These are phyloP conservation scores for Callionymus lyra DNA, from an alignment of 2,113 vertebrate species.

Conservation along the genomic window DNA sequence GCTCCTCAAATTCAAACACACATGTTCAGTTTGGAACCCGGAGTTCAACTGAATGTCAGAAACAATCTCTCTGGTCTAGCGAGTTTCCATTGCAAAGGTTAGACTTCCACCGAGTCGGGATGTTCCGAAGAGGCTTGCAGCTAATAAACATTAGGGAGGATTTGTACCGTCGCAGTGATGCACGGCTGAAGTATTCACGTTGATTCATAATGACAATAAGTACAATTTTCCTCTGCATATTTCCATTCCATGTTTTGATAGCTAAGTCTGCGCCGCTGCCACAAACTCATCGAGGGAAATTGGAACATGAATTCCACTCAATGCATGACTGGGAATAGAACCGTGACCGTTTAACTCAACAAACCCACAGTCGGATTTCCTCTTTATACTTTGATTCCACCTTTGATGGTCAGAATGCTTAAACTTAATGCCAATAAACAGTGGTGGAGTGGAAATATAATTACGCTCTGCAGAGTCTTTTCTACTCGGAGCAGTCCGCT, in stretches of 20 bases:
- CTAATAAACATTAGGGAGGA: constrained; percentile 1
- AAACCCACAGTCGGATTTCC: constrained; percentile 1
- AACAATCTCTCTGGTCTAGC: constrained; percentile 8
- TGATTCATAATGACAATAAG: constrained; percentile 7
- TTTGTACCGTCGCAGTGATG: constrained; percentile 1
- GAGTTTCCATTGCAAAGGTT: constrained; percentile 14
- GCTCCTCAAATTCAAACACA: neutral
- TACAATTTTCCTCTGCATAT: neutral
- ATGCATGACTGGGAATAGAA: neutral
- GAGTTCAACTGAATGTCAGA: constrained; percentile 6
- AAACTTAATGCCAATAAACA: constrained; percentile 39
- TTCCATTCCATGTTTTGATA: constrained; percentile 3
- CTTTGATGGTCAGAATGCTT: constrained; percentile 33
- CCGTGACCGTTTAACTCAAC: constrained; percentile 3
- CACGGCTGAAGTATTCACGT: neutral
- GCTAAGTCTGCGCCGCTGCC: neutral
- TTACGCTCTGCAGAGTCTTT: constrained; percentile 46
- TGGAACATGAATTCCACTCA: constrained; percentile 7
- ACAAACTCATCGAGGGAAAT: neutral
- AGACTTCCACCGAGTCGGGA: neutral
- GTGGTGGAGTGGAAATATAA: constrained; percentile 43
- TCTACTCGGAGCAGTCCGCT: constrained; percentile 28
- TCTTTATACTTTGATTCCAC: constrained; percentile 22
- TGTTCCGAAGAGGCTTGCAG: constrained; percentile 3
- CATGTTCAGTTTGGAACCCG: constrained; percentile 3